These are phyloP conservation scores for Amphiduros pacificus DNA, from an alignment of 2,888 invertebrate genomes.

Conservation along the genomic window DNA sequence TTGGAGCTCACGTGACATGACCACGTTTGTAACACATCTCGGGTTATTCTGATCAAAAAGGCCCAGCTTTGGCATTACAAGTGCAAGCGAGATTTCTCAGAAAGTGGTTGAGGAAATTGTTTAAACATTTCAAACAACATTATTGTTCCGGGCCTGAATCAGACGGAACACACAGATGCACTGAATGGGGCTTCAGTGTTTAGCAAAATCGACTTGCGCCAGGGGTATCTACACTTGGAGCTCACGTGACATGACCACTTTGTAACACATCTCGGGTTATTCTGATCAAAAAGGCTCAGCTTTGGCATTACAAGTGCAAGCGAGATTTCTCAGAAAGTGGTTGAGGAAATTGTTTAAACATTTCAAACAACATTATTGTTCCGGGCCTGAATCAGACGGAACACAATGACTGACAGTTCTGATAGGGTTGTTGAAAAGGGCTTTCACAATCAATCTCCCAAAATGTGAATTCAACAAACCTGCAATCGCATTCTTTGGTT, in stretches of 20 bases:
- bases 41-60: no score
- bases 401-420: conserved; percentile 8
- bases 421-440: conserved; percentile 7
- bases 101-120: no score
- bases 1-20: no score
- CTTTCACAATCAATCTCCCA: neutral
- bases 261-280: conserved; percentile 1
- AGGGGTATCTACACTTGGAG: conserved; percentile 16
- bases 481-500: conserved; percentile 2
- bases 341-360: conserved; percentile 7
- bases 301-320: conserved; percentile 12
- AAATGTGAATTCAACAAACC: conserved; percentile 3
- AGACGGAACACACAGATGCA: no score
- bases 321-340: conserved; percentile 10
- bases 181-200: conserved; percentile 1
- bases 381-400: neutral
- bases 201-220: conserved; percentile 1
- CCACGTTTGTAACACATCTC: no score
- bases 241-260: conserved; percentile 18
- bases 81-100: no score
- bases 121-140: no score
- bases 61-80: no score
- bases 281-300: conserved; percentile 9
- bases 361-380: conserved; percentile 2
- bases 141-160: no score